Base-by-base conservation (phyloP, 2,797 vertebrate species). In the Microctenopoma stevenorrisi region DNA sequence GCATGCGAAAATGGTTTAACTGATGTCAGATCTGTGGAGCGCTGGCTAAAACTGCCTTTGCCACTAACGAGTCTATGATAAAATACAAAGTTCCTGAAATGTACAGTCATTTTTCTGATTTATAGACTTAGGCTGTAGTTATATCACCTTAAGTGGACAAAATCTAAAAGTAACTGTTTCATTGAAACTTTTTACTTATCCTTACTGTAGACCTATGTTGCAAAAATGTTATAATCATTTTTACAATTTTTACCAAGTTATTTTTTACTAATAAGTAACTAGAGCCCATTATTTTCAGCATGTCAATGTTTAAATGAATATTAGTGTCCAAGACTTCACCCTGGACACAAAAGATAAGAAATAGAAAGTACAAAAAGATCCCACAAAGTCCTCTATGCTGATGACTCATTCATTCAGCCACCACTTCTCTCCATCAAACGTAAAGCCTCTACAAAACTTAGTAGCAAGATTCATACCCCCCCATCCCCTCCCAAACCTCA, bases 341-440 rank as follows among this genome's bases (percentile, higher is more conserved):
- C 50, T 42, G 14, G 13, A 59, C 22, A 22, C 22, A 22, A 22
- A 22, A 22, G 22, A 22, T 22, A 22, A 22, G 22, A 22, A 22
- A 22, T 22, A 22, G 2, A 22, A 22, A 22, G 1, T 22, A 22
- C 2, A 22, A 22, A 22, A 22, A 22, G 44, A 38, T 44, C 35
- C 7, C 10, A 14, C 1, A 26, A 35, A 71, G 30, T 4, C 14
- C 44, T 46, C 7, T 71, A 59, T 65, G 63, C 49, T n/a, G 70
- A 68, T 47, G 49, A 79, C 15, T 44, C 26, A 16, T 44, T 82
- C 61, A 53, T 38, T 79, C 63, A 71, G 25, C 33, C 78, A 57
- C 49, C 47, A 38, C 63, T 44, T 68, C 40, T 77, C 66, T 78
- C 46, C 63, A 78, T 67, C 81, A 68, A 69, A 61, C 11, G 8